phyloP scores from a whole-genome alignment of 2,888 invertebrate genomes.

The Drosophila seclusa region DNA sequence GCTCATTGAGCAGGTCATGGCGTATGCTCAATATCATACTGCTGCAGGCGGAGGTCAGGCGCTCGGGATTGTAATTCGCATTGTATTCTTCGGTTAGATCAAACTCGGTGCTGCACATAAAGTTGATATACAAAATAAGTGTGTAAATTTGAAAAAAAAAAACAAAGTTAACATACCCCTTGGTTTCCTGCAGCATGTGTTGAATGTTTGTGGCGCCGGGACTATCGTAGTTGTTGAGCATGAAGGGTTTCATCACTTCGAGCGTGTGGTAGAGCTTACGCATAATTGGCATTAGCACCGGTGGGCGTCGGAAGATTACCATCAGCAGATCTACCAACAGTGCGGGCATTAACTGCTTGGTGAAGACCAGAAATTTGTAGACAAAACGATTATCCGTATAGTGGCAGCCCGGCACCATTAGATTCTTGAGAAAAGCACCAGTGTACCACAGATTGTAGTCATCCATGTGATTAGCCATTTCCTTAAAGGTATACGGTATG shows the following conservation, averaged over 20 bases:
- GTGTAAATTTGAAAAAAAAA: neutral
- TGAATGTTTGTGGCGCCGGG: conserved; percentile 58
- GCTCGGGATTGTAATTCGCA: neutral
- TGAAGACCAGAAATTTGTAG: conserved; percentile 61
- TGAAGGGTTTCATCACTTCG: conserved; percentile 74
- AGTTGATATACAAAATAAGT: neutral
- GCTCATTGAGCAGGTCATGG: conserved; percentile 63
- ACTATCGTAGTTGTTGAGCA: conserved; percentile 69
- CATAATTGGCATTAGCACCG: conserved; percentile 65
- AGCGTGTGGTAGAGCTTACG: conserved; percentile 60
- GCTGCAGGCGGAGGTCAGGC: conserved; percentile 13
- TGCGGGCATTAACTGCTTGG: conserved; percentile 73
- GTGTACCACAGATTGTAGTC: conserved; percentile 46
- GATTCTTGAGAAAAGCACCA: conserved; percentile 58
- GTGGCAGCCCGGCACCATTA: conserved; percentile 62
- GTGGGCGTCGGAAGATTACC: conserved; percentile 55
- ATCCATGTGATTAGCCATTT: conserved; percentile 60
- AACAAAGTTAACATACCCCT: conserved; percentile 50
- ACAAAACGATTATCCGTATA: conserved; percentile 58
- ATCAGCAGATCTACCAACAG: conserved; percentile 63
- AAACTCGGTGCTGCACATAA: conserved; percentile 69
- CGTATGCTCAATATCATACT: conserved; percentile 67
- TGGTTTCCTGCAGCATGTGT: conserved; percentile 19
- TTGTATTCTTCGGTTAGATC: conserved; percentile 34
- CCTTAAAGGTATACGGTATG: conserved; percentile 53